These are phyloP conservation scores for Drosophila parvula DNA, from an alignment of 1,140 invertebrate species.

Conservation along the genomic window DNA sequence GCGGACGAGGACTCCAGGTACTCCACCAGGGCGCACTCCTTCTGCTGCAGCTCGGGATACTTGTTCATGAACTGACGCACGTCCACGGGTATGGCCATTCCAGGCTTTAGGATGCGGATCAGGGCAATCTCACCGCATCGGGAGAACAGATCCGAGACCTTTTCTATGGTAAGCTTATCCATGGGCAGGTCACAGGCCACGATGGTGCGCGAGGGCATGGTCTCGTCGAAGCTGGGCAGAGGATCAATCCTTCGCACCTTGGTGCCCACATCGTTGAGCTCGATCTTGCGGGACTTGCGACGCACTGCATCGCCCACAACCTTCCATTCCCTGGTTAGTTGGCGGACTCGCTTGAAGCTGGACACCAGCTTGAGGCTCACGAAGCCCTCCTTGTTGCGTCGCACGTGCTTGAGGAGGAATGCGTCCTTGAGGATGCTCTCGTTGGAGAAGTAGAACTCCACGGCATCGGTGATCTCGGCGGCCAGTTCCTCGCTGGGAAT, in stretches of 20 bases:
- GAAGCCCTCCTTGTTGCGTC: slow-evolving; percentile 96
- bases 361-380: slow-evolving; percentile 97
- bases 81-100: slow-evolving; percentile 94
- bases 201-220: slow-evolving; percentile 94
- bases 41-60: slow-evolving; percentile 93
- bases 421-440: slow-evolving; percentile 97
- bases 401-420: slow-evolving; percentile 96
- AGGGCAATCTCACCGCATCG: slow-evolving; percentile 94
- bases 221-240: slow-evolving; percentile 95
- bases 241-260: slow-evolving; percentile 94
- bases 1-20: slow-evolving; percentile 94
- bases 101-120: slow-evolving; percentile 93
- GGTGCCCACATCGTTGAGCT: slow-evolving; percentile 95
- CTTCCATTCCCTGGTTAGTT: slow-evolving; percentile 96
- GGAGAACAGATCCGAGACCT: slow-evolving; percentile 94
- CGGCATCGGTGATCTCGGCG: slow-evolving; percentile 91
- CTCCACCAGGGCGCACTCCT: slow-evolving; percentile 94
- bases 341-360: slow-evolving; percentile 96
- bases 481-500: slow-evolving; percentile 89
- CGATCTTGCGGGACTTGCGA: slow-evolving; percentile 90
- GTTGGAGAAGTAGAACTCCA: slow-evolving; percentile 97
- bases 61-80: slow-evolving; percentile 95
- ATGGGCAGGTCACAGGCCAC: slow-evolving; percentile 94
- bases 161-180: slow-evolving; percentile 93
- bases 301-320: slow-evolving; percentile 93